Percentiles rank a stretch among this genome's conserved stretches.
These are phyloP conservation scores for Gadus chalcogrammus DNA, from an alignment of 2,113 vertebrate genomes.

Conservation along the genomic window DNA sequence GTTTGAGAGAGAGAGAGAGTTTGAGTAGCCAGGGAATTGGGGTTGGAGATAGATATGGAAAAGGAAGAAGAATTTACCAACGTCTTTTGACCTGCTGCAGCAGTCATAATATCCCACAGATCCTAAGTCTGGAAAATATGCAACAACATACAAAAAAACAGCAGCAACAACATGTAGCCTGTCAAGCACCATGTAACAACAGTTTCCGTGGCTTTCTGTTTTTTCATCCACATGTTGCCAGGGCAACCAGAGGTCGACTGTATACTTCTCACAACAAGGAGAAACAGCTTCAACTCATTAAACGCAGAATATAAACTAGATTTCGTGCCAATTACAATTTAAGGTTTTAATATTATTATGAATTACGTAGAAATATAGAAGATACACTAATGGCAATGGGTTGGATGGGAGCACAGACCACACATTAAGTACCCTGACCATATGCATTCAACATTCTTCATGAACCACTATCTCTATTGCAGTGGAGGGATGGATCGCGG, in stretches of 20 bases:
- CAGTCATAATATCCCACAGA: slow-evolving; percentile 98
- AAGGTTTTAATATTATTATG: neutral
- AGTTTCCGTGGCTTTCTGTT: slow-evolving; percentile 36
- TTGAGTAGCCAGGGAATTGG: slow-evolving; percentile 7
- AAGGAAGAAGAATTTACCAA: slow-evolving; percentile 97
- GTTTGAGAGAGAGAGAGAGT: slow-evolving; percentile 22
- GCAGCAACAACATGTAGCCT: slow-evolving; percentile 70
- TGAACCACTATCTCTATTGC: too few relatives aligned
- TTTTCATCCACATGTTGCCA: slow-evolving; percentile 24
- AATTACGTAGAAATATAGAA: neutral
- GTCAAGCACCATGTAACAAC: slow-evolving; percentile 66
- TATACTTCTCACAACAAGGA: slow-evolving; percentile 15
- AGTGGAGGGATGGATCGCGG: too few relatives aligned
- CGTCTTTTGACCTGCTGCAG: slow-evolving; percentile 98
- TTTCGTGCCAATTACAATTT: neutral
- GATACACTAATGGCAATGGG: slow-evolving; percentile 19
- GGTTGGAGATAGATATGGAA: slow-evolving; percentile 89
- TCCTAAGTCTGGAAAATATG: slow-evolving; percentile 99
- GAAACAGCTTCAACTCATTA: slow-evolving; percentile 11
- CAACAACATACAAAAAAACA: slow-evolving; percentile 92
- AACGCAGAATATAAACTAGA: neutral
- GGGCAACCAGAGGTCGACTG: slow-evolving; percentile 35
- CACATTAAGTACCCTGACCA: neutral
- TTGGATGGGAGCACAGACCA: slow-evolving; percentile 18
- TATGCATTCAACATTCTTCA: too few relatives aligned